These are phyloP conservation scores for Xiphorhynchus elegans DNA, from an alignment of 2,113 vertebrate species.

Conservation along the genomic window DNA sequence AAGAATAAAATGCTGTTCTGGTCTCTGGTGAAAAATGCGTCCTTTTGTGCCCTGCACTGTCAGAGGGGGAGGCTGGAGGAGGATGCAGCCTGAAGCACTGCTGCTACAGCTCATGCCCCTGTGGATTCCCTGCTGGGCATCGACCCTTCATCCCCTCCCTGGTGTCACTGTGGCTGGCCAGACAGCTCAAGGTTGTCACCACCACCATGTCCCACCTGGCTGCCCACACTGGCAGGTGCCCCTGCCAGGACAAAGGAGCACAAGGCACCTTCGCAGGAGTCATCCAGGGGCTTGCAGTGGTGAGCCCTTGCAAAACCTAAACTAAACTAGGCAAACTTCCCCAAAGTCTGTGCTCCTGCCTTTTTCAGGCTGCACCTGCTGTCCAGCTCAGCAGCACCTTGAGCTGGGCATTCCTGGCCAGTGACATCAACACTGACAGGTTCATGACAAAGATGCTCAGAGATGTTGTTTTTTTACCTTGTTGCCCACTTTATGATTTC, in stretches of 20 bases:
- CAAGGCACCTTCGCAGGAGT: background rate
- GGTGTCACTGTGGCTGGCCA: background rate
- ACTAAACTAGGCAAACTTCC: background rate
- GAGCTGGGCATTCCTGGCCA: background rate
- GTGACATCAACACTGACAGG: background rate
- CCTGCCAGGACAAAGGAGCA: background rate
- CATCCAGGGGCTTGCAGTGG: background rate
- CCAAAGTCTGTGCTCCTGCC: background rate
- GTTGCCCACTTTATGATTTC: background rate
- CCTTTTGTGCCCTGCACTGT: background rate
- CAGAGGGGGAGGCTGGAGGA: background rate
- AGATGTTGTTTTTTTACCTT: background rate
- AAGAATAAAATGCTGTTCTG: background rate
- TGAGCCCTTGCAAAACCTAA: background rate
- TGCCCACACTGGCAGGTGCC: background rate
- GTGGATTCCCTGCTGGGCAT: background rate
- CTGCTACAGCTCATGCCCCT: background rate
- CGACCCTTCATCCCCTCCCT: background rate
- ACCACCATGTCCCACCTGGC: fast-evolving
- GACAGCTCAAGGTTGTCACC: background rate
- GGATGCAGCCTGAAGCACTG: background rate
- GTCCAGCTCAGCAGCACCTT: background rate
- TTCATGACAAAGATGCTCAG: background rate
- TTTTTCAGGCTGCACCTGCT: background rate
- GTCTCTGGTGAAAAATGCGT: background rate